Conservation (phyloP, 2,888 invertebrate species). For the Podotricha telesiphe region DNA sequence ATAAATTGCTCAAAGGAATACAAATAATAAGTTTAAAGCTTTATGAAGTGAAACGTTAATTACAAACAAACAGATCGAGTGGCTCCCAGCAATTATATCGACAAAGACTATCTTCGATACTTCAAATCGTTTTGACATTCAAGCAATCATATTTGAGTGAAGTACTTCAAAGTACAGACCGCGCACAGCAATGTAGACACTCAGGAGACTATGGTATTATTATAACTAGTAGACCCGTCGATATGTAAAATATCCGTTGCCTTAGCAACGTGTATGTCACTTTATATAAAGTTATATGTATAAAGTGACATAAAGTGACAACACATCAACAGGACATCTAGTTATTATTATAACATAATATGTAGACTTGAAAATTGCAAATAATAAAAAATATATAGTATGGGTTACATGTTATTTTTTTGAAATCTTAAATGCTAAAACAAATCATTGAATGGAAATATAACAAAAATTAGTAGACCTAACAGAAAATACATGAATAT, state of each 20-base stretch:
- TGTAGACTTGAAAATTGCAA: too few relatives aligned
- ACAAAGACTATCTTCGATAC: not conserved
- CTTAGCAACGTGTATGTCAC: not conserved
- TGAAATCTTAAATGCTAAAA: too few relatives aligned
- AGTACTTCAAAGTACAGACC: conserved; percentile 18
- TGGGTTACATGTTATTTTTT: too few relatives aligned
- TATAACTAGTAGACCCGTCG: not conserved
- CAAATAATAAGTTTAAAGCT: not conserved
- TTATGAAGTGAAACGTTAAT: not conserved
- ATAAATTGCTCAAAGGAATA: not conserved
- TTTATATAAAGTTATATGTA: too few relatives aligned
- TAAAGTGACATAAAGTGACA: too few relatives aligned
- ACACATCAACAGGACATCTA: too few relatives aligned
- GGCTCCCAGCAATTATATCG: not conserved
- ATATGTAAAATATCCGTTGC: not conserved
- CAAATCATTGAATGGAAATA: too few relatives aligned
- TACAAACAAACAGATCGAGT: not conserved
- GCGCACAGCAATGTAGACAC: conserved; percentile 7
- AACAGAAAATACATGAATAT: too few relatives aligned
- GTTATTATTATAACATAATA: too few relatives aligned
- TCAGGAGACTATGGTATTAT: not conserved
- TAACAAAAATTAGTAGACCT: too few relatives aligned
- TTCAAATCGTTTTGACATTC: conserved; percentile 15
- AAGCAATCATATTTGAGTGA: conserved; percentile 15
- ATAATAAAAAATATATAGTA: too few relatives aligned